Base-by-base conservation (phyloP, 2,888 invertebrate genomes). In the Perithous albicinctus region DNA sequence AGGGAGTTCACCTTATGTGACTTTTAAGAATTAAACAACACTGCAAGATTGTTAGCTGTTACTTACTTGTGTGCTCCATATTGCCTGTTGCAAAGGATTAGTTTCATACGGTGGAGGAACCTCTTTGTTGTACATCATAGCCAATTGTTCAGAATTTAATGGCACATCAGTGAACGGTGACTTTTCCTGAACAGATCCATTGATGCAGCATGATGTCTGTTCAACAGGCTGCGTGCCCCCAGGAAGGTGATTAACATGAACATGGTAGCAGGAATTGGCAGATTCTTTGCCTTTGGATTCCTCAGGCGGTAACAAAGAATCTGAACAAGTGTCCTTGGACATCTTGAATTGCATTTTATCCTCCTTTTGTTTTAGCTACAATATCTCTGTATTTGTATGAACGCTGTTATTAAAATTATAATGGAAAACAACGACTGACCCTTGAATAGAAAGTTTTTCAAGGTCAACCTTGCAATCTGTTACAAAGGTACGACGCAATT, bases 31-130 rank as follows among this genome's bases (percentile, higher is more conserved):
- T 5, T 29, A 29, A 29, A 29, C 29, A 29, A 5, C 5, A 29
- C 5, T 29, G 5, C 29, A 29, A 29, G 2, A 29, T 4, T 29
- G 41, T n/a, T 12, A 41, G 12, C n/a, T 12, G n/a, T 15, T 56
- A 32, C 56, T 32, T 15, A 56, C 56, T 32, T 56, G 32, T 5
- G 56, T 32, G 15, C 32, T 56, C 56, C 56, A 56, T 1, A 56
- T 8, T n/a, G 15, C 56, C 8, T 15, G 29, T 0, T n/a, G 29
- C 26, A n/a, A 2, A 2, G 54, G 26, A n/a, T 56, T 15, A 1
- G 26, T 15, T 5, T 56, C n/a, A 15, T 56, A 32, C n/a, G 32
- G 35, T 8, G 35, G 32, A 1, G 32, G 59, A 35, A 15, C 15
- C 8, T 59, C 59, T 18, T 6, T 18, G 18, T 32, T 32, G 59